These are phyloP conservation scores for Neocrepidodera transversa DNA, from an alignment of 2,888 invertebrate genomes.

Conservation along the genomic window DNA sequence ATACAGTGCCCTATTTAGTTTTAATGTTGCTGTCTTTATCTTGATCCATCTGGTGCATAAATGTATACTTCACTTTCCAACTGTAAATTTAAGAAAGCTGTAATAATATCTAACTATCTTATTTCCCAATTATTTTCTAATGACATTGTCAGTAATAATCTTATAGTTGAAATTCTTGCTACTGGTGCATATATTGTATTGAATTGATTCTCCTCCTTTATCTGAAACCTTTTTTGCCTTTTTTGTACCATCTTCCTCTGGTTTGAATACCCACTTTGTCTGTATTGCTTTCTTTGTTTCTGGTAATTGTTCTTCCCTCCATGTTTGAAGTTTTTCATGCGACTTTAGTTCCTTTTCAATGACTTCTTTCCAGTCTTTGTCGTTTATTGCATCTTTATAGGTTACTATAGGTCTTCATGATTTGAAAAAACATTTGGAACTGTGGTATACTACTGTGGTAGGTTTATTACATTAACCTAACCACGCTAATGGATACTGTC, in stretches of 20 bases:
- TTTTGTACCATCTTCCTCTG: slow-evolving; percentile 32
- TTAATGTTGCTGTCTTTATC: slow-evolving; percentile 19
- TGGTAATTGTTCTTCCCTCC: slow-evolving; percentile 34
- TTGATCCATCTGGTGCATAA: slow-evolving; percentile 27
- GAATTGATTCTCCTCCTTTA: slow-evolving; percentile 31
- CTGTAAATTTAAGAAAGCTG: slow-evolving; percentile 40
- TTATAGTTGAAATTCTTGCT: slow-evolving; percentile 28
- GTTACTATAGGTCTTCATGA: neutral
- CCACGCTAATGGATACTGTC: too few relatives aligned
- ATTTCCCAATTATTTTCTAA: slow-evolving; percentile 30
- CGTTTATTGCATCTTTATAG: slow-evolving; percentile 12
- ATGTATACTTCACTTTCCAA: slow-evolving; percentile 32
- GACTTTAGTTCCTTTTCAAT: slow-evolving; percentile 39
- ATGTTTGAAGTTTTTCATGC: too few relatives aligned
- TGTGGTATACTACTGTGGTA: too few relatives aligned
- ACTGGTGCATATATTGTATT: slow-evolving; percentile 31
- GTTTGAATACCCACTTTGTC: slow-evolving; percentile 41
- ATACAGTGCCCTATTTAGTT: slow-evolving; percentile 32
- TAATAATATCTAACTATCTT: slow-evolving; percentile 29
- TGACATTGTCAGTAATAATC: slow-evolving; percentile 23
- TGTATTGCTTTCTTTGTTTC: too few relatives aligned
- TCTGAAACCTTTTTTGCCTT: slow-evolving; percentile 34
- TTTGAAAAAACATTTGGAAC: too few relatives aligned
- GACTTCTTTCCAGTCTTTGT: slow-evolving; percentile 29
- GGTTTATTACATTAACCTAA: too few relatives aligned